A percentile compares a stretch with the other conserved stretches of the same genome.
Evolutionary conservation across 2,888 invertebrate species (phyloP).

Genomic region (Girardia tigrina): DNA sequence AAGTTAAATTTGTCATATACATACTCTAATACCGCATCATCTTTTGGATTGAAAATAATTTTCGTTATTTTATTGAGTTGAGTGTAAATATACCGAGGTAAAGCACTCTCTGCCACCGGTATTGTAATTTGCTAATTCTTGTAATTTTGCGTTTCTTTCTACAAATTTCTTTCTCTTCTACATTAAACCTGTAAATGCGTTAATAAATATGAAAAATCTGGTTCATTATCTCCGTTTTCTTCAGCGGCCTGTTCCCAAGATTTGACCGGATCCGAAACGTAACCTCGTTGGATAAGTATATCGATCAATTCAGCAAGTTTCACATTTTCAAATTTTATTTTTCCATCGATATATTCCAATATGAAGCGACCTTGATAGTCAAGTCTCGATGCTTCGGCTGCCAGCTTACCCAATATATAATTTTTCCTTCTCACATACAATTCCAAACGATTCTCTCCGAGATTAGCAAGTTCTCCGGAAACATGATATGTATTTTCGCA

Average conservation of each 20-base stretch:
- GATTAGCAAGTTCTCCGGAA: conserved; percentile 34
- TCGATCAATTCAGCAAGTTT: conserved; percentile 50
- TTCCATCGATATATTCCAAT: conserved; percentile 75
- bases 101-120: too few species aligned
- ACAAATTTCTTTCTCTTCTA: too few species aligned
- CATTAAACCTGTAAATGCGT: too few species aligned
- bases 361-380: conserved; percentile 88
- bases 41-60: too few species aligned
- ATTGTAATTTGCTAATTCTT: too few species aligned
- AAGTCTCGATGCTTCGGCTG: conserved; percentile 73
- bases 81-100: too few species aligned
- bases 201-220: too few species aligned
- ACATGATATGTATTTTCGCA: conserved; percentile 32
- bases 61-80: too few species aligned
- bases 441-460: conserved; percentile 56
- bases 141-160: too few species aligned
- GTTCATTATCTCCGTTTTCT: too few species aligned
- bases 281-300: conserved; percentile 45
- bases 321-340: conserved; percentile 64
- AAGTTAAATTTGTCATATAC: too few species aligned
- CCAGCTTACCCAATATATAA: conserved; percentile 72
- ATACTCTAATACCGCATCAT: too few species aligned
- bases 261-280: conserved; percentile 56
- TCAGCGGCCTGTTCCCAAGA: conserved; percentile 53
- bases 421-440: conserved; percentile 70